Conservation (phyloP, 2,888 invertebrate species). For the Stenoptilia bipunctidactyla region DNA sequence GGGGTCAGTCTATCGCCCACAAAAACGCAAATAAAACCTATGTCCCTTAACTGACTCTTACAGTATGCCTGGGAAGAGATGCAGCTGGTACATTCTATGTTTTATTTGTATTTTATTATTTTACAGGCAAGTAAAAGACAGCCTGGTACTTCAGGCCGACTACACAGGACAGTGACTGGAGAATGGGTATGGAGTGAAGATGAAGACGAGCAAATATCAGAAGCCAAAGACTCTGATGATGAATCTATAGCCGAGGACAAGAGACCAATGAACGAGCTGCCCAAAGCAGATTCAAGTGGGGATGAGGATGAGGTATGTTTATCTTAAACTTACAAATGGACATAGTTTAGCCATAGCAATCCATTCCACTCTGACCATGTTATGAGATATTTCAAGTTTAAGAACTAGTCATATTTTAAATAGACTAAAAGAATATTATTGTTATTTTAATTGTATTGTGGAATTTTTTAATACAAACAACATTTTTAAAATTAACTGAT, state of each 20-base stretch:
- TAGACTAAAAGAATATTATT: too few species aligned
- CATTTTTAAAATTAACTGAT: too few species aligned
- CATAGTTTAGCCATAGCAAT: background rate
- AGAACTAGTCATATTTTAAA: too few species aligned
- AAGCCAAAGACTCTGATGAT: slow-evolving; percentile 24
- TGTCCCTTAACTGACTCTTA: too few species aligned
- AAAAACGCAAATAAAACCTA: too few species aligned
- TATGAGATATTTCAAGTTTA: too few species aligned
- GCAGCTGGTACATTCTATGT: too few species aligned
- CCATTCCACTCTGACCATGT: too few species aligned
- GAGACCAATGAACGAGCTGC: slow-evolving; percentile 68
- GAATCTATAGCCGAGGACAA: slow-evolving; percentile 38
- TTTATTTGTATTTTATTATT: background rate
- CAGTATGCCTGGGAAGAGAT: too few species aligned
- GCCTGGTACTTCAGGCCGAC: slow-evolving; percentile 76
- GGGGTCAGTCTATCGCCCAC: too few species aligned
- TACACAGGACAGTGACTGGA: slow-evolving; percentile 92
- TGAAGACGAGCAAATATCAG: slow-evolving; percentile 55
- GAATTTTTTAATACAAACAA: too few species aligned
- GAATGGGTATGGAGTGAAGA: slow-evolving; percentile 98
- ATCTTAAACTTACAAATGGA: background rate
- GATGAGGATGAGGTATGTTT: slow-evolving; percentile 55
- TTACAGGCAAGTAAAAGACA: slow-evolving; percentile 42
- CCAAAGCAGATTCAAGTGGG: slow-evolving; percentile 66
- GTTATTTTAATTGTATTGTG: too few species aligned